phyloP scores from a whole-genome alignment of 2,888 invertebrate genomes.

The Philopedon plagiatum region DNA sequence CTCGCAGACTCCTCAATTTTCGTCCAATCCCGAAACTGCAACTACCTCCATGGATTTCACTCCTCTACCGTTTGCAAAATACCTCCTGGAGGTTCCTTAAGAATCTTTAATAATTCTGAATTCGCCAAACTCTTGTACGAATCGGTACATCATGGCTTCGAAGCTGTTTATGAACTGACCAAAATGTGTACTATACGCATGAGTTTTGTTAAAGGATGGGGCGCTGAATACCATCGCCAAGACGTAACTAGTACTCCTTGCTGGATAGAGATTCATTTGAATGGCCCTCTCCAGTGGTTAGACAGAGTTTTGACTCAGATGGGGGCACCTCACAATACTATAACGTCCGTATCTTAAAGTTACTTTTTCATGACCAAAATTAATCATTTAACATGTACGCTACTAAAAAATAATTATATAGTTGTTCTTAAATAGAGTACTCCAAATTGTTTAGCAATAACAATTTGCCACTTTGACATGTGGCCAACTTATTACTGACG shows the following conservation, averaged over 20 bases:
- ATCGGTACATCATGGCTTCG: conserved; percentile 98
- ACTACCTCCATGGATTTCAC: conserved; percentile 98
- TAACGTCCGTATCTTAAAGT: conserved; percentile 91
- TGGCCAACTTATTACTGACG: too few species aligned
- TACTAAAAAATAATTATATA: too few species aligned
- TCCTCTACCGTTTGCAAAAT: conserved; percentile 99
- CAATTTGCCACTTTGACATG: too few species aligned
- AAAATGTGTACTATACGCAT: conserved; percentile 99
- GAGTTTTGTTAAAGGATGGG: conserved; percentile 99
- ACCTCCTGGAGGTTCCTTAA: conserved; percentile 94
- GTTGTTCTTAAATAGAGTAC: too few species aligned
- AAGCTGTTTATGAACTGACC: conserved; percentile 98
- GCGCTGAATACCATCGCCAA: conserved; percentile 99
- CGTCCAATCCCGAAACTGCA: conserved; percentile 98
- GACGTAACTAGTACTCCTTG: conserved; percentile 99
- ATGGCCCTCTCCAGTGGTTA: conserved; percentile 98
- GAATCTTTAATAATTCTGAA: conserved; percentile 98
- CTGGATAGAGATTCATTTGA: conserved; percentile 99
- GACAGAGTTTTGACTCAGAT: conserved; percentile 98
- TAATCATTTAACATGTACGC: too few species aligned
- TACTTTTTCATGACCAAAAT: too few species aligned
- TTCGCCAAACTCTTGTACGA: conserved; percentile 95
- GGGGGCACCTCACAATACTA: conserved; percentile 98
- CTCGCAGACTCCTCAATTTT: conserved; percentile 98
- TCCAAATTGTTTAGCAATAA: too few species aligned